A percentile compares a stretch with the other conserved stretches of the same genome.
These are phyloP conservation scores for Macropis europaea DNA, from an alignment of 2,888 invertebrate genomes.

Conservation along the genomic window DNA sequence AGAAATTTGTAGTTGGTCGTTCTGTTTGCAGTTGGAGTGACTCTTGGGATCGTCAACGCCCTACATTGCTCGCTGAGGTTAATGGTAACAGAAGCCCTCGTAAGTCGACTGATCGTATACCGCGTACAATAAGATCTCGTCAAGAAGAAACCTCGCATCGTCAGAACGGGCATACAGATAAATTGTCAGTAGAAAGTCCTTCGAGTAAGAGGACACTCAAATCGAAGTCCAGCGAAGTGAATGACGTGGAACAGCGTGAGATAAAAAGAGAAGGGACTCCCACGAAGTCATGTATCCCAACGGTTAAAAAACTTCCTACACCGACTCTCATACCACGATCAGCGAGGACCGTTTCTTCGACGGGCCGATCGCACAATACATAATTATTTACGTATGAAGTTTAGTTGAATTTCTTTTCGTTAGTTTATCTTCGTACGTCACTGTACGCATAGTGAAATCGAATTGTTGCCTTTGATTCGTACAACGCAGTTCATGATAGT, in stretches of 20 bases:
- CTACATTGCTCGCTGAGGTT: slow-evolving; percentile 65
- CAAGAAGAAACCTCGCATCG: slow-evolving; percentile 58
- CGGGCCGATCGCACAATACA: slow-evolving; percentile 71
- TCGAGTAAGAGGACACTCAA: slow-evolving; percentile 1
- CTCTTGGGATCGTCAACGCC: slow-evolving; percentile 71
- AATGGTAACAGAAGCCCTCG: slow-evolving; percentile 62
- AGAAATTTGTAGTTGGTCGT: neutral
- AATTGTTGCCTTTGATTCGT: neutral
- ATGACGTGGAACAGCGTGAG: slow-evolving; percentile 26
- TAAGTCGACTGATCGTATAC: slow-evolving; percentile 63
- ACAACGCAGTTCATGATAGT: neutral
- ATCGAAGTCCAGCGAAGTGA: slow-evolving; percentile 24
- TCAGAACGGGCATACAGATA: slow-evolving; percentile 37
- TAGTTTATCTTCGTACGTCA: neutral
- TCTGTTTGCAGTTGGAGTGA: slow-evolving; percentile 76
- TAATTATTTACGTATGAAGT: slow-evolving; percentile 43
- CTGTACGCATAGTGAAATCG: neutral
- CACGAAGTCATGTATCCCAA: slow-evolving; percentile 64
- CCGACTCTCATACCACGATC: slow-evolving; percentile 71
- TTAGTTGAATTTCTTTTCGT: slow-evolving; percentile 11
- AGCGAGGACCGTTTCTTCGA: slow-evolving; percentile 70
- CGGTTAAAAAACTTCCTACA: slow-evolving; percentile 61
- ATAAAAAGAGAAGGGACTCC: slow-evolving; percentile 36
- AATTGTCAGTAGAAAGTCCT: slow-evolving; percentile 38
- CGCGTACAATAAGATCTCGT: slow-evolving; percentile 62